Evolutionary conservation across 2,113 vertebrate genomes (phyloP).

Genomic region (Xenus cinereus): DNA sequence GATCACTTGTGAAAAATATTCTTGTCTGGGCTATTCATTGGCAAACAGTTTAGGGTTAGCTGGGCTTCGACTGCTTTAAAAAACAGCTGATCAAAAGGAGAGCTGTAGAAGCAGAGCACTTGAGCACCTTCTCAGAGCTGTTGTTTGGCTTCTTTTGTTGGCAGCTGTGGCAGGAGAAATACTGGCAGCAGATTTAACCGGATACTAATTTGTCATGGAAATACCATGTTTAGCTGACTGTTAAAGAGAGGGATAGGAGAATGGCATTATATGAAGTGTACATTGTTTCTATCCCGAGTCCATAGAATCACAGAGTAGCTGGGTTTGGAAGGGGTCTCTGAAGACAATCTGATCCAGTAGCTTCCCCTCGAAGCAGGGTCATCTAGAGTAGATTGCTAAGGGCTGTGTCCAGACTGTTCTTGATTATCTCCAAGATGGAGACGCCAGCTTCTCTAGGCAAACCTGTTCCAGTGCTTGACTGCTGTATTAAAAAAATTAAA

Average conservation of each 20-base stretch:
- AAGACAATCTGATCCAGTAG: background rate
- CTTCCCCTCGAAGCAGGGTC: background rate
- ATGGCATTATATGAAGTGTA: background rate
- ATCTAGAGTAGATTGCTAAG: background rate
- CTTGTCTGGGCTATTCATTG: background rate
- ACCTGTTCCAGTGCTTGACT: background rate
- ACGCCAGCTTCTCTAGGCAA: background rate
- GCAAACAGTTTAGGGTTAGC: background rate
- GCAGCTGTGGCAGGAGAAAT: background rate
- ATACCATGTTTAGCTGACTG: background rate
- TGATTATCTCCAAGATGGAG: background rate
- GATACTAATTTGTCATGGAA: background rate
- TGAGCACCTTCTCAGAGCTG: background rate
- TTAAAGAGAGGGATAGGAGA: background rate
- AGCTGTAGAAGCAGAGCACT: background rate
- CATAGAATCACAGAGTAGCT: background rate
- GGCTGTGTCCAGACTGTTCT: background rate
- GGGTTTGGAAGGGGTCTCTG: background rate
- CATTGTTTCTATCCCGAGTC: background rate
- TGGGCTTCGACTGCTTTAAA: background rate
- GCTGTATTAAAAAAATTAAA: background rate
- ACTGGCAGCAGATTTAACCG: background rate
- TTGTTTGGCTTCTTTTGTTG: background rate
- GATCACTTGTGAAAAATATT: background rate
- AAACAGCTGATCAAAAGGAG: background rate